Conservation (phyloP, 2,113 vertebrate species). For the Cynoglossus semilaevis region DNA sequence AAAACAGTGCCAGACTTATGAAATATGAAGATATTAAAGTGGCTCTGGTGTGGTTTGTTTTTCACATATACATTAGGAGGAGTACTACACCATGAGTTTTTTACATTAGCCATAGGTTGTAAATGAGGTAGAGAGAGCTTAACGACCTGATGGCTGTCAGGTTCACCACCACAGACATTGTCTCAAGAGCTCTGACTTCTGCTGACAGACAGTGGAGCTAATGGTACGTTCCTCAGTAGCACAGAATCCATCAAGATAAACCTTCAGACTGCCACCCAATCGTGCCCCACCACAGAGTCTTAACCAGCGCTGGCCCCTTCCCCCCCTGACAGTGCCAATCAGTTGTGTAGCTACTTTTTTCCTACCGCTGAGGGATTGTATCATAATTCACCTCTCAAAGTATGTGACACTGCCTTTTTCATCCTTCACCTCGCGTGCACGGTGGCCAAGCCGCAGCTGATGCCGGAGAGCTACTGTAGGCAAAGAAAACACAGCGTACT, state of each 20-base stretch:
- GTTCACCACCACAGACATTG: constrained; percentile 26
- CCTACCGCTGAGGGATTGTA: constrained; percentile 45
- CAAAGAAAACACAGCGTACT: constrained; percentile 70
- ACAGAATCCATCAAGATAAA: constrained; percentile 70
- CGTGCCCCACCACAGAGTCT: constrained; percentile 52
- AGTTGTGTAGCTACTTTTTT: constrained; percentile 43
- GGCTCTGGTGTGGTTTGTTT: constrained; percentile 3
- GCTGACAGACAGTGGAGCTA: constrained; percentile 56
- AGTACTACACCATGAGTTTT: constrained; percentile 16
- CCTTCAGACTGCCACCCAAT: constrained; percentile 44
- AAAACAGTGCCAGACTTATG: neutral
- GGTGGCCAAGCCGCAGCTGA: constrained; percentile 70
- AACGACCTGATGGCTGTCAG: constrained; percentile 15
- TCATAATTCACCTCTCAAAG: constrained; percentile 62
- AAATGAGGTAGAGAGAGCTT: constrained; percentile 31
- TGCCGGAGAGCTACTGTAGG: constrained; percentile 72
- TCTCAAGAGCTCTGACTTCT: constrained; percentile 32
- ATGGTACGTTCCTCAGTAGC: constrained; percentile 53
- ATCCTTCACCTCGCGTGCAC: constrained; percentile 62
- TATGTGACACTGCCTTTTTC: constrained; percentile 69
- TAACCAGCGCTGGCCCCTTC: constrained; percentile 29
- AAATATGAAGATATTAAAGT: constrained; percentile 6
- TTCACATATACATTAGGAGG: neutral
- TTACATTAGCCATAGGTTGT: constrained; percentile 11
- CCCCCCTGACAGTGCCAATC: constrained; percentile 50